phyloP scores from a whole-genome alignment of 1,140 invertebrate genomes.

The Trichonephila inaurata region DNA sequence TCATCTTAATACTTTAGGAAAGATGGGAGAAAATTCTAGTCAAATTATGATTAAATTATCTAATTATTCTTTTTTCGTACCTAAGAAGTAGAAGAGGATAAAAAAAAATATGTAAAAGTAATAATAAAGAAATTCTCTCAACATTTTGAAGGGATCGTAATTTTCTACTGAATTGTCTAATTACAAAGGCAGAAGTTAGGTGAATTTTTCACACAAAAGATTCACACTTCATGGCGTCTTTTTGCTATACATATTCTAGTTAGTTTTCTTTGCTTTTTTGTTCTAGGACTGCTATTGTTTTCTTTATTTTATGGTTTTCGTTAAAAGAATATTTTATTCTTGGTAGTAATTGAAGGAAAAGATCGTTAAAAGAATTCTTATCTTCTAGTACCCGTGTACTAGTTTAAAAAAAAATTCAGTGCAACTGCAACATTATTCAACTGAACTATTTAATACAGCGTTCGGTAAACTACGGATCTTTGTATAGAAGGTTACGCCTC shows the following conservation, averaged over 20 bases:
- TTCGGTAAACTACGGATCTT: too few relatives aligned
- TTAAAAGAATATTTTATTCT: neutral
- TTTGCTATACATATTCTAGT: too few relatives aligned
- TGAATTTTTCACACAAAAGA: neutral
- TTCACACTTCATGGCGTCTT: too few relatives aligned
- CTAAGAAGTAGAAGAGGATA: neutral
- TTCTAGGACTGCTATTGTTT: too few relatives aligned
- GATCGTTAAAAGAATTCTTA: neutral
- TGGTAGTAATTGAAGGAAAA: neutral
- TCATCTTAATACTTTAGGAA: neutral
- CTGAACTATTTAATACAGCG: too few relatives aligned
- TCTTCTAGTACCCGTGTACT: too few relatives aligned
- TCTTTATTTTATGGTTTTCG: neutral
- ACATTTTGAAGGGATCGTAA: neutral
- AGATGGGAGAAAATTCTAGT: neutral
- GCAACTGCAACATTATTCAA: too few relatives aligned
- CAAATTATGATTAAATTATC: slow-evolving; percentile 59
- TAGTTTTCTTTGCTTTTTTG: too few relatives aligned
- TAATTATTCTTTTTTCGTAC: slow-evolving; percentile 15
- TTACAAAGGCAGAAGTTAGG: neutral
- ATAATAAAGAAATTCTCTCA: neutral
- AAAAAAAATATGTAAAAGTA: neutral
- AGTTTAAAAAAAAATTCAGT: too few relatives aligned
- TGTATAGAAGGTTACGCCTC: too few relatives aligned
- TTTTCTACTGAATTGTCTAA: neutral